Evolutionary conservation across 2,888 invertebrate genomes (phyloP).

Genomic region (Pyrochroa serraticornis): DNA sequence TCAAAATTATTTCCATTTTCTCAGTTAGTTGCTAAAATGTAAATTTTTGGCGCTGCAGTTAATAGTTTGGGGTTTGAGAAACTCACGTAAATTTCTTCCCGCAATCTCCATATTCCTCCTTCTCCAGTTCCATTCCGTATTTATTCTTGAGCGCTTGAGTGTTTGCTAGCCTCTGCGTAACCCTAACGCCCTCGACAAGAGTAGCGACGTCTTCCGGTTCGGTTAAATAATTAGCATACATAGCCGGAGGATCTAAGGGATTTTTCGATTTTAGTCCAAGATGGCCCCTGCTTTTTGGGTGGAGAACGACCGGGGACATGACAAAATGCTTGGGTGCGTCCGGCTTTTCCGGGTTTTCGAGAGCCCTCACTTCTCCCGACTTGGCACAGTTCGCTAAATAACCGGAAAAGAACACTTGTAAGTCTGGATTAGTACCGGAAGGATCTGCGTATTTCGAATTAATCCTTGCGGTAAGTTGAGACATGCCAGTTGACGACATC

Average conservation of each 20-base stretch:
- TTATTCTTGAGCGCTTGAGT: constrained; percentile 64
- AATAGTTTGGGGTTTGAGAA: neutral
- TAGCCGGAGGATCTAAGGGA: constrained; percentile 72
- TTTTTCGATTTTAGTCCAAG: constrained; percentile 69
- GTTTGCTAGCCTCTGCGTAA: constrained; percentile 65
- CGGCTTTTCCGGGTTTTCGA: constrained; percentile 51
- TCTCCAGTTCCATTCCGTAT: constrained; percentile 63
- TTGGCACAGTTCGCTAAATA: constrained; percentile 67
- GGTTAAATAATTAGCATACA: constrained; percentile 78
- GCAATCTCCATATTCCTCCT: constrained; percentile 61
- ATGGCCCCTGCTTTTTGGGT: constrained; percentile 71
- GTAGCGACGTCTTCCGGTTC: constrained; percentile 70
- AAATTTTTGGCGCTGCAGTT: neutral
- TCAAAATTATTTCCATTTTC: neutral
- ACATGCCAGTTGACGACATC: constrained; percentile 68
- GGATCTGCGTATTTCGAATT: constrained; percentile 67
- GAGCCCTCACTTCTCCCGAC: constrained; percentile 59
- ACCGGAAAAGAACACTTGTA: constrained; percentile 71
- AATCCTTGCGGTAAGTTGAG: constrained; percentile 70
- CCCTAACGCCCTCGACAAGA: constrained; percentile 67
- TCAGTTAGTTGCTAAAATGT: too few species aligned
- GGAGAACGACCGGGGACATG: constrained; percentile 67
- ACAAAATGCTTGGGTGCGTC: constrained; percentile 49
- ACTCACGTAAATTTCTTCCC: constrained; percentile 49
- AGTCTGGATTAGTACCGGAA: constrained; percentile 67